Conservation (phyloP, 2,113 vertebrate genomes). For the Antigone vipio region DNA sequence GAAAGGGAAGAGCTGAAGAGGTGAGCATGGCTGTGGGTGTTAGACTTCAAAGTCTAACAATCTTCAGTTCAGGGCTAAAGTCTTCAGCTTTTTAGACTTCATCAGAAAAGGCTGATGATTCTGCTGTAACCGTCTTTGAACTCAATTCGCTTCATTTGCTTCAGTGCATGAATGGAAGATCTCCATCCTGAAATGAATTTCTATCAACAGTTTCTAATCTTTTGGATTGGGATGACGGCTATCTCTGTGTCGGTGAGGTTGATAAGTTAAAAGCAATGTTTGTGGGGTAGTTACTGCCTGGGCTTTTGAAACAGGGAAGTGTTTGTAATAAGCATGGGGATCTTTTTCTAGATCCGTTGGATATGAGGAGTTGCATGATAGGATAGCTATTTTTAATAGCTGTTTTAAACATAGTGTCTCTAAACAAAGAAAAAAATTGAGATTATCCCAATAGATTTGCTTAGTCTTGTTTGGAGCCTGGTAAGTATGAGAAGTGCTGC, state of each 20-base stretch:
- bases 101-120: neutral
- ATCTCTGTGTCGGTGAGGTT: neutral
- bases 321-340: neutral
- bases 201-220: neutral
- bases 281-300: neutral
- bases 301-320: neutral
- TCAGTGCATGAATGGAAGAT: neutral
- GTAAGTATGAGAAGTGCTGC: neutral
- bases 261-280: neutral
- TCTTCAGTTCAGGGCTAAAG: neutral
- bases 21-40: neutral
- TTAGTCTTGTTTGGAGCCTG: neutral
- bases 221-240: neutral
- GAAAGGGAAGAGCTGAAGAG: neutral
- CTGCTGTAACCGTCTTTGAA: neutral
- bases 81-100: neutral
- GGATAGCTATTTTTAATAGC: neutral
- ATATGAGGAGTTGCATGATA: neutral
- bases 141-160: too few relatives aligned
- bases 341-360: neutral
- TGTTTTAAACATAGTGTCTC: neutral
- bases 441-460: neutral
- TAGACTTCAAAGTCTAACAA: neutral
- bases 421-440: neutral
- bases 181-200: neutral